These are phyloP conservation scores for Thera obeliscata DNA, from an alignment of 2,888 invertebrate genomes.

Conservation along the genomic window DNA sequence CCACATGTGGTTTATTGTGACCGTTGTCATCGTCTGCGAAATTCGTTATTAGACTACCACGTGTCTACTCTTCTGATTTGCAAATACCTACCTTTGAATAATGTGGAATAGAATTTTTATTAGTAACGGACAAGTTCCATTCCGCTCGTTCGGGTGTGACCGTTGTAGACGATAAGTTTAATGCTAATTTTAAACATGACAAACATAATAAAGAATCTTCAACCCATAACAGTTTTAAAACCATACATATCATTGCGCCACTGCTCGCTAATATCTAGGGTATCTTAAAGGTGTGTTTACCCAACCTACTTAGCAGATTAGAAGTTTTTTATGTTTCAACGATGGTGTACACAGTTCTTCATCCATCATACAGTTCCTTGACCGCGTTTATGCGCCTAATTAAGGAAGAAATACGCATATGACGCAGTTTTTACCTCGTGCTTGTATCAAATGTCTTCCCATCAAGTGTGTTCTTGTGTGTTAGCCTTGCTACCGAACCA, in stretches of 20 bases:
- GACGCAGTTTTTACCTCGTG: constrained; percentile 59
- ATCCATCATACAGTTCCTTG: constrained; percentile 61
- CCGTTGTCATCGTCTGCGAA: constrained; percentile 60
- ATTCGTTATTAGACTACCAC: constrained; percentile 50
- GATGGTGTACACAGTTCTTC: constrained; percentile 41
- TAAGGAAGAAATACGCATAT: constrained; percentile 62
- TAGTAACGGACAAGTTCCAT: constrained; percentile 54
- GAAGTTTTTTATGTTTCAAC: constrained; percentile 48
- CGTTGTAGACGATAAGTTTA: constrained; percentile 43
- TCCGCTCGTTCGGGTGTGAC: constrained; percentile 54
- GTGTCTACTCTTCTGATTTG: constrained; percentile 48
- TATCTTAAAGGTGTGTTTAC: constrained; percentile 47
- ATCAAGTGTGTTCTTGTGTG: constrained; percentile 64
- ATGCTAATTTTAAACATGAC: constrained; percentile 53
- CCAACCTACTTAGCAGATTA: constrained; percentile 51
- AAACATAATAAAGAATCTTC: constrained; percentile 20
- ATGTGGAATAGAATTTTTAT: constrained; percentile 43
- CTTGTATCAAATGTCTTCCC: constrained; percentile 70
- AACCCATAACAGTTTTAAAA: constrained; percentile 20
- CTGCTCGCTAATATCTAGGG: constrained; percentile 38
- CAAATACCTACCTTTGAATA: constrained; percentile 45
- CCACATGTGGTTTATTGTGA: constrained; percentile 64
- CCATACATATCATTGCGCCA: constrained; percentile 32
- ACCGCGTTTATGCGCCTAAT: constrained; percentile 59
- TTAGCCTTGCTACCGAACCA: constrained; percentile 63